Base-by-base conservation (phyloP, 2,797 vertebrate genomes). In the Caiman crocodilus region DNA sequence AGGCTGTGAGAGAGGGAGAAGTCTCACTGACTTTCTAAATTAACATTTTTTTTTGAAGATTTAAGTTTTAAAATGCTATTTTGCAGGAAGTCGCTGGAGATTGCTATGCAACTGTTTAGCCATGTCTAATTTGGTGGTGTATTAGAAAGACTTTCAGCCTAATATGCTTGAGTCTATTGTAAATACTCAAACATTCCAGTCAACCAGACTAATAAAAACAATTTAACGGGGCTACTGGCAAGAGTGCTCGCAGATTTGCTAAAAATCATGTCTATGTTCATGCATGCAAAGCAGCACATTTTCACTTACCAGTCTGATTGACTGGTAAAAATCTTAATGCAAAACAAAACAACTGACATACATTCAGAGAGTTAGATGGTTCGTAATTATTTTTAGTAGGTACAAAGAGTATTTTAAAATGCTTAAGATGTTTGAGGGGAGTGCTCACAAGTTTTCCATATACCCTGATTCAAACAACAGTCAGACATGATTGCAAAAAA, bases 131-230 rank as follows among this genome's bases (percentile, higher is more conserved):
- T 95, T 91, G 77, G 92, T 89, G 93, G 94, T 94, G 95, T 84
- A 90, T 92, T 92, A 78, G 57, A 91, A 94, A 97, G 96, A 97
- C 95, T 96, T 96, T 96, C 96, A 97, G 91, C 89, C 94, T 98
- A 97, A 97, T 84, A 35, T 17, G 93, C 91, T 94, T 96, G 96
- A 97, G 96, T 97, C 97, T 97, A 74, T 95, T 93, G 92, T 91
- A 97, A 97, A 97, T 94, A 97, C 94, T 96, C 84, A 20, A 97
- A 97, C 97, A 98, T 98, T 98, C 96, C 98, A 97, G 93, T 69
- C 96, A 97, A 98, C 96, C 96, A 96, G 94, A 97, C 96, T 97
- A 97, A 98, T 98, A 97, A 97, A 98, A 97, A 97, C 96, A 97
- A 98, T 97, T 98, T 98, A 98, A 98, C 76, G 74, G 97, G 90